phyloP scores from a whole-genome alignment of 2,888 invertebrate species.

The Dicranocentrus wangi region DNA sequence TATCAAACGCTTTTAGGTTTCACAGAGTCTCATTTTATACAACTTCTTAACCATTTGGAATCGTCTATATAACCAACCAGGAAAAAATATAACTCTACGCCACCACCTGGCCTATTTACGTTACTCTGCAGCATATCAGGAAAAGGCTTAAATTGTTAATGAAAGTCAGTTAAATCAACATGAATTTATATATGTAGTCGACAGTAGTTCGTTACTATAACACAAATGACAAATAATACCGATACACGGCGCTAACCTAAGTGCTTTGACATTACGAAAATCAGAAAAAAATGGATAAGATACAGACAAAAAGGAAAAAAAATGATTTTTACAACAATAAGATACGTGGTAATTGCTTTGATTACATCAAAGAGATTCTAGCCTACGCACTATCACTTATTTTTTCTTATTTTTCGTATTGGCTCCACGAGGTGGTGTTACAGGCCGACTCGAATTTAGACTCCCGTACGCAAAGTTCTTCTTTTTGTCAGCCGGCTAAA shows the following conservation, averaged over 20 bases:
- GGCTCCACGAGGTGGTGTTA: slow-evolving; percentile 96
- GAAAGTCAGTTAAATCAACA: slow-evolving; percentile 42
- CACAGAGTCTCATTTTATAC: slow-evolving; percentile 25
- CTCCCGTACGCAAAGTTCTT: slow-evolving; percentile 96
- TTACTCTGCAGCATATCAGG: slow-evolving; percentile 3
- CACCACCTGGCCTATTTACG: slow-evolving; percentile 31
- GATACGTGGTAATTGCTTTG: slow-evolving; percentile 51
- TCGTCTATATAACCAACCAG: slow-evolving; percentile 36
- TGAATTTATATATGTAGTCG: not conserved
- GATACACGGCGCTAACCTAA: slow-evolving; percentile 36
- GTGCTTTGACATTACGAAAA: slow-evolving; percentile 36
- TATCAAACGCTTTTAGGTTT: slow-evolving; percentile 10
- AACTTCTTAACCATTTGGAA: slow-evolving; percentile 33
- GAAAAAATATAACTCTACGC: slow-evolving; percentile 46
- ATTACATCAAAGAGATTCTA: slow-evolving; percentile 68
- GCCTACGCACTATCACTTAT: slow-evolving; percentile 76
- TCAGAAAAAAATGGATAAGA: slow-evolving; percentile 35
- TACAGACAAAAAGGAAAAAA: slow-evolving; percentile 35
- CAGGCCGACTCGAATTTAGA: slow-evolving; percentile 94
- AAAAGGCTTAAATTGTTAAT: slow-evolving; percentile 35
- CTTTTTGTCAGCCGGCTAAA: slow-evolving; percentile 96
- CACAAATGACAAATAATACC: slow-evolving; percentile 38
- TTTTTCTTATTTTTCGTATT: slow-evolving; percentile 96
- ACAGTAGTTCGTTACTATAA: slow-evolving; percentile 31
- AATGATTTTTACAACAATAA: slow-evolving; percentile 30